Evolutionary conservation across 2,797 vertebrate species (phyloP).

Genomic region (Eidolon dupreanum): DNA sequence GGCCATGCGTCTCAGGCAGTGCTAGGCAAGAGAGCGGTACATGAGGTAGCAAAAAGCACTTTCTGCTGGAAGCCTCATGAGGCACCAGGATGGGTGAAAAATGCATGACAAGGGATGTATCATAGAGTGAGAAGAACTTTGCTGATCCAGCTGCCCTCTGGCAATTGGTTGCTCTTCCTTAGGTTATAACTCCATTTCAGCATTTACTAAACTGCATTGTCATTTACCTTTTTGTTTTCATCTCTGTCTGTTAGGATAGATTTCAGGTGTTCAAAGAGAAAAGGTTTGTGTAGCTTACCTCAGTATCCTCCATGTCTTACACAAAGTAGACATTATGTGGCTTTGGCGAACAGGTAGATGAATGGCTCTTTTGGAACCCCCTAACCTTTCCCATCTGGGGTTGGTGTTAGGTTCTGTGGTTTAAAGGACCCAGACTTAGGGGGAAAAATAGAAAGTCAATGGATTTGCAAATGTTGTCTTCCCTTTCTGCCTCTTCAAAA

Average conservation of each 20-base stretch:
- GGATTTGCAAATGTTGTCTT: neutral
- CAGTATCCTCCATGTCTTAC: neutral
- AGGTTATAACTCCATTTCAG: neutral
- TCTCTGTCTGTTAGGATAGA: neutral
- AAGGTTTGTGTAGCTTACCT: neutral
- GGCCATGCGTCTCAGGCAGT: neutral
- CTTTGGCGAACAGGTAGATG: too few species aligned
- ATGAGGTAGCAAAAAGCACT: neutral
- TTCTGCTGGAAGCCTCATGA: neutral
- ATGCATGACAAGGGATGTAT: neutral
- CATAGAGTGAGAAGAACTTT: neutral
- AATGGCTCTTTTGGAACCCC: neutral
- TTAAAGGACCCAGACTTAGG: neutral
- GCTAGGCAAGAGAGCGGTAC: neutral
- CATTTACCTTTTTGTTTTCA: neutral
- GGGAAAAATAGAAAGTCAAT: neutral
- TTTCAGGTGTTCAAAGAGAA: neutral
- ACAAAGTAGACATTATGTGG: fast-evolving
- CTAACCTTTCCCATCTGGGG: neutral
- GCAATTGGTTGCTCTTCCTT: neutral
- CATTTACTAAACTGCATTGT: neutral
- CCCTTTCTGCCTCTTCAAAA: neutral
- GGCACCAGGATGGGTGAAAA: neutral
- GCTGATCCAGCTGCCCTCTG: neutral
- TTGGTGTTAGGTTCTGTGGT: neutral